A percentile compares a stretch with the other conserved stretches of the same genome.
phyloP scores from a whole-genome alignment of 2,797 vertebrate species.

The Rhynchotus rufescens region DNA sequence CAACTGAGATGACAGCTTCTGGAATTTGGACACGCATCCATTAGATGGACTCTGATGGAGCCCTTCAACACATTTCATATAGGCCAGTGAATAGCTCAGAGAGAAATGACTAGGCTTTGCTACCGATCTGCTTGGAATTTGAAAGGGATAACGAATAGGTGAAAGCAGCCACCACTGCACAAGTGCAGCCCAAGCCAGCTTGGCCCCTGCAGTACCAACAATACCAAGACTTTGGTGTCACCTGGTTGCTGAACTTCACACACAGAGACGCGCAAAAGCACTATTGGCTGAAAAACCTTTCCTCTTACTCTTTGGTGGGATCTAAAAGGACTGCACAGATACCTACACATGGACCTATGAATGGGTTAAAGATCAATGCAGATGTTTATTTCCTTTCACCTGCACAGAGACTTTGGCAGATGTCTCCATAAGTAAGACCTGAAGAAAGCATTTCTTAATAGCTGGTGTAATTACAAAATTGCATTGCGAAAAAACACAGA shows the following conservation, averaged over 20 bases:
- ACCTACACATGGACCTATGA: not conserved
- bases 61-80: constrained; percentile 27
- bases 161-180: not conserved
- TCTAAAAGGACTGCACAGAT: not conserved
- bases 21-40: constrained; percentile 41
- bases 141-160: not conserved
- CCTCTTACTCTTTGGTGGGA: not conserved
- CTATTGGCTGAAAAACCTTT: not conserved
- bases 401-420: not conserved
- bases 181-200: not conserved
- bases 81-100: constrained; percentile 17
- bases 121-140: constrained; percentile 26
- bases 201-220: not conserved
- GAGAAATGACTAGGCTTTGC: not conserved
- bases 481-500: not conserved
- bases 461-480: constrained; percentile 34
- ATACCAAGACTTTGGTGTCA: not conserved
- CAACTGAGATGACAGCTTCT: constrained; percentile 40
- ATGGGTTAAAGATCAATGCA: not conserved
- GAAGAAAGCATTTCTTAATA: constrained; percentile 19
- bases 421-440: not conserved
- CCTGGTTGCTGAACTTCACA: not conserved
- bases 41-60: constrained; percentile 19
- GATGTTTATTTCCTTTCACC: not conserved
- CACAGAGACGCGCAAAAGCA: not conserved